A percentile compares a stretch with the other conserved stretches of the same genome.
Evolutionary conservation across 2,113 vertebrate species (phyloP).

Genomic region (Tragelaphus scriptus): DNA sequence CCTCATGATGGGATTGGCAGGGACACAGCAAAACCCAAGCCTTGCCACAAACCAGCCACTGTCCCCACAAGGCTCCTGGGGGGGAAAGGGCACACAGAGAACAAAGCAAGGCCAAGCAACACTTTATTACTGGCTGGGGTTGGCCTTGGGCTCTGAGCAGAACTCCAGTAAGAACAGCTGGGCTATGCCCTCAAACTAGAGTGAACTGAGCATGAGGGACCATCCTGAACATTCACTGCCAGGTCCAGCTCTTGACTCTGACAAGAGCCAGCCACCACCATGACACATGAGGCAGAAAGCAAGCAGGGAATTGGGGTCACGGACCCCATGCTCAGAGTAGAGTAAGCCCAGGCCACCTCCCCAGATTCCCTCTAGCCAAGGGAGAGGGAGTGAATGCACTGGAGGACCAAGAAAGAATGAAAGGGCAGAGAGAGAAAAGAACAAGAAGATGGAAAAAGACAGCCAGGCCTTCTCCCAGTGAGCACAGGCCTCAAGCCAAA

Average conservation of each 20-base stretch:
- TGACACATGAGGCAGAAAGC: not conserved
- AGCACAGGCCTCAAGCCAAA: not conserved
- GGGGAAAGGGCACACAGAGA: not conserved
- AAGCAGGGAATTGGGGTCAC: not conserved
- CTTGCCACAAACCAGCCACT: not conserved
- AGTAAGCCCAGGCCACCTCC: not conserved
- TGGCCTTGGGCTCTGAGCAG: not conserved
- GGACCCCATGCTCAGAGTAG: not conserved
- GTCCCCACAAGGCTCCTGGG: not conserved
- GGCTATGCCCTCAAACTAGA: not conserved
- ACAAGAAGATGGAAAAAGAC: not conserved
- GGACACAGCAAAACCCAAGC: not conserved
- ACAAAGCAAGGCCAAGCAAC: not conserved
- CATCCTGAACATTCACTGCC: not conserved
- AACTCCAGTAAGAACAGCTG: not conserved
- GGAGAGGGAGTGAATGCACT: not conserved
- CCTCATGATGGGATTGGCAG: not conserved
- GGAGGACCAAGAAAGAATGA: not conserved
- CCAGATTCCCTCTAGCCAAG: not conserved
- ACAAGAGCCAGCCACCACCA: not conserved
- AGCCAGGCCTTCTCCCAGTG: not conserved
- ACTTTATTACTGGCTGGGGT: not conserved
- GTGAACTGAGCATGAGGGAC: not conserved
- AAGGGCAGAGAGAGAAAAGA: not conserved
- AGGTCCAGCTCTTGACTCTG: not conserved